Evolutionary conservation across 2,888 invertebrate species (phyloP).

Genomic region (Lysandra coridon): DNA sequence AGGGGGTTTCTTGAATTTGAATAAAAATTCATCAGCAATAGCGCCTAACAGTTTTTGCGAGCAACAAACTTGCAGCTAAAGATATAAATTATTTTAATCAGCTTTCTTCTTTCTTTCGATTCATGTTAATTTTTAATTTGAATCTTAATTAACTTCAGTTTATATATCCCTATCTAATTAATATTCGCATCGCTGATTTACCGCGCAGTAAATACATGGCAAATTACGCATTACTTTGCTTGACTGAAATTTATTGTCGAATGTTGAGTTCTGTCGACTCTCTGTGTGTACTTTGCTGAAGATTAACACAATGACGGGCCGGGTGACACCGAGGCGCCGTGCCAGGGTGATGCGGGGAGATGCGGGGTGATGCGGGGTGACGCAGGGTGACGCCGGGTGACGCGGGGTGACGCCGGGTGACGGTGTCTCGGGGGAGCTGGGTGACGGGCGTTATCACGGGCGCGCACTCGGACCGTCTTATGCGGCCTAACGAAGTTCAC

Average conservation of each 20-base stretch:
- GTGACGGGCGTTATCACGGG: constrained; percentile 47
- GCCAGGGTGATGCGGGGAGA: no score
- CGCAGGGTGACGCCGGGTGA: neutral
- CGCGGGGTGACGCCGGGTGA: neutral
- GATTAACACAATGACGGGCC: constrained; percentile 1
- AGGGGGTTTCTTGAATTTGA: neutral
- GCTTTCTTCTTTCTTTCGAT: neutral
- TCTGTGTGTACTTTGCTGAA: neutral
- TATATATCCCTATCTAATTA: no score
- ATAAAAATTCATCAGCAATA: neutral
- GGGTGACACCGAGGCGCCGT: neutral
- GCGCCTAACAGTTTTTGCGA: neutral
- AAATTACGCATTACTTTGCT: no score
- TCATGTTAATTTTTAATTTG: neutral
- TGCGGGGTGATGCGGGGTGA: neutral
- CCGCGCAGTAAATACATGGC: no score
- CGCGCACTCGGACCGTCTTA: constrained; percentile 47
- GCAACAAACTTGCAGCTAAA: neutral
- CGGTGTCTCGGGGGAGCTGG: constrained; percentile 39
- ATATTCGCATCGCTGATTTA: no score
- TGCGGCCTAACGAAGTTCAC: constrained; percentile 43
- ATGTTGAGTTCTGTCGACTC: neutral
- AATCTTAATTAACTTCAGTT: neutral
- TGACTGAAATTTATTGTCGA: no score
- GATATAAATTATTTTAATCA: no score